Base-by-base conservation (phyloP, 2,888 invertebrate genomes). In the Litoditis marina region DNA sequence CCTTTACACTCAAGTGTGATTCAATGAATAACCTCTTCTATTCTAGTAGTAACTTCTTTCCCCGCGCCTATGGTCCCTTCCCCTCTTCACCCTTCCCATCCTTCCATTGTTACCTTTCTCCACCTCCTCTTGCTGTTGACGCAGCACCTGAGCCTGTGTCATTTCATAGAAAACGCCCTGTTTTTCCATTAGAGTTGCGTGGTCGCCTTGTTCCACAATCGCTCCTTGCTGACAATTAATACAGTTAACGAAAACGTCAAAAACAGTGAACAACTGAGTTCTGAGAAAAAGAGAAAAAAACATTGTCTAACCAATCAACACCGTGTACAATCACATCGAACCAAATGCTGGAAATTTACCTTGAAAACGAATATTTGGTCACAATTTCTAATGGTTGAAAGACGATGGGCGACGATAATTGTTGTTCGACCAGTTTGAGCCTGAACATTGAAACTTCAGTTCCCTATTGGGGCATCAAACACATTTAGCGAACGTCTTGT, bases 371-470 rank as follows among this genome's bases (percentile, higher is more conserved):
- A 77, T 46, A 87, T 87, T 56, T 83, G 78, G 74, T 87, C 86
- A 13, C 86, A 87, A 44, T 84, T 85, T 73, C 84, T 80, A 58
- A 87, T 85, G 2, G 87, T 87, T 8, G 86, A 85, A 63, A 87
- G 76, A 25, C 87, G 83, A 72, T 85, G 85, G 3, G 86, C 86
- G 16, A 86, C 83, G 11, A 85, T 84, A 46, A 86, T 81, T 0
- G 86, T 86, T 0, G 86, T 86, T 54, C 86, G 76, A 16, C 85
- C 82, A 30, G 78, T 65, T 71, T 76, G 80, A 0, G 86, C 86
- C 84, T 84, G 60, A 31, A 69, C 22, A 42, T n/a, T n/a, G n/a
- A n/a, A n/a, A n/a, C n/a, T n/a, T n/a, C n/a, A n/a, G n/a, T 44
- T n/a, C n/a, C n/a, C n/a, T n/a, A n/a, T n/a, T n/a, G n/a, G n/a